Percentiles rank a stretch among this genome's conserved stretches.
Evolutionary conservation across 2,113 vertebrate species (phyloP).

Genomic region (Anseranas semipalmata): DNA sequence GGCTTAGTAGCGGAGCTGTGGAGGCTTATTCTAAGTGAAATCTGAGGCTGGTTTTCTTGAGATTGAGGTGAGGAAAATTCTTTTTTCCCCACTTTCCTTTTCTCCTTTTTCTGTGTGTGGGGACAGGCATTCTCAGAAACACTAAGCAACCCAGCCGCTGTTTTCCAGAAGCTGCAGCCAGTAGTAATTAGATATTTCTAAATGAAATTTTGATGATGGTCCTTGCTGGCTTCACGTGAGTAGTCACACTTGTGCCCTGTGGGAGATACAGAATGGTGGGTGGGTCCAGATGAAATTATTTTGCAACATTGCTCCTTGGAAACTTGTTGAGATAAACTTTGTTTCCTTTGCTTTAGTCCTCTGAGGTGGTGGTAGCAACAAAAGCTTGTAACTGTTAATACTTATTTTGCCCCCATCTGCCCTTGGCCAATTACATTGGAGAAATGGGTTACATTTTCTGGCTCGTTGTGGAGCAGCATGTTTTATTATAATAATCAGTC

Average conservation of each 20-base stretch:
- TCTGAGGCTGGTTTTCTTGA: background rate
- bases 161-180: background rate
- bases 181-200: background rate
- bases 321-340: background rate
- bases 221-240: background rate
- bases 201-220: background rate
- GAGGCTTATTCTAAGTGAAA: background rate
- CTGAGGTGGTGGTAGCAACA: background rate
- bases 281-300: background rate
- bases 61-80: background rate
- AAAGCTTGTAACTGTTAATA: background rate
- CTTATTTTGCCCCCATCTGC: background rate
- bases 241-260: background rate
- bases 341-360: background rate
- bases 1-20: background rate
- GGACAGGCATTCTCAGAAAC: background rate
- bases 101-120: background rate
- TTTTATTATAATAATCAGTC: background rate
- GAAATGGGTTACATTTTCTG: background rate
- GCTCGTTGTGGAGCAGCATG: background rate
- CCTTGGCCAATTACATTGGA: background rate
- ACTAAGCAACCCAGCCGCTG: accelerated
- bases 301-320: background rate
- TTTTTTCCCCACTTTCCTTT: background rate
- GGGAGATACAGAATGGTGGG: background rate